Evolutionary conservation across 2,113 vertebrate species (phyloP).

Genomic region (Halichoeres trimaculatus): DNA sequence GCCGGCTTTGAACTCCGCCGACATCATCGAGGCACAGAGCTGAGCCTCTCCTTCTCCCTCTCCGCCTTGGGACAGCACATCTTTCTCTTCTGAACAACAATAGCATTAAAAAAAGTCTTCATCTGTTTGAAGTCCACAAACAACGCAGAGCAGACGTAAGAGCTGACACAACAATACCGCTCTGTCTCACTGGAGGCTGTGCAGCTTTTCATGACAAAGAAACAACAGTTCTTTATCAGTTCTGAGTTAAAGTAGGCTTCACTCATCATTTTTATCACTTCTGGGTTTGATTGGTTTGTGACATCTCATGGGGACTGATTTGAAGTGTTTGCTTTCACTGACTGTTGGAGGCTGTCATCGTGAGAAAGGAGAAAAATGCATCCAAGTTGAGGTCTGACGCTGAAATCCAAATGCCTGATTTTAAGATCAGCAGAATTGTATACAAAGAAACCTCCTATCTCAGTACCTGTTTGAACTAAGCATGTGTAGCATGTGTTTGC

Average conservation of each 20-base stretch:
- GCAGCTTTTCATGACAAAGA: conserved; percentile 27
- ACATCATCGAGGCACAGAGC: conserved; percentile 33
- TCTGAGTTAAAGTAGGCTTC: conserved; percentile 35
- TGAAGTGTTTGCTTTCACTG: background rate
- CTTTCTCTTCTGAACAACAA: conserved; percentile 61
- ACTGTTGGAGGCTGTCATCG: background rate
- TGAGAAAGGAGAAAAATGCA: background rate
- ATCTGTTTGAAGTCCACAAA: conserved; percentile 48
- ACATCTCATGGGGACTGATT: conserved; percentile 2
- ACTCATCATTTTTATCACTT: conserved; percentile 51
- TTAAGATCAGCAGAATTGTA: no score
- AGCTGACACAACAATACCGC: conserved; percentile 56
- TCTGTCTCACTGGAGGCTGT: conserved; percentile 44
- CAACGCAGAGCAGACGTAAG: conserved; percentile 15
- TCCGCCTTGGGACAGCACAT: conserved; percentile 23
- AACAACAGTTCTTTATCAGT: conserved; percentile 64
- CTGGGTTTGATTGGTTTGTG: conserved; percentile 42
- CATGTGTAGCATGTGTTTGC: no score
- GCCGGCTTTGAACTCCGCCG: conserved; percentile 80
- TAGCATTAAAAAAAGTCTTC: conserved; percentile 53
- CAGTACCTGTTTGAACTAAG: no score
- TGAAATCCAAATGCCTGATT: background rate
- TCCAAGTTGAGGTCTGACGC: background rate
- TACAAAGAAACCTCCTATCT: no score
- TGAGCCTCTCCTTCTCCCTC: conserved; percentile 23